phyloP scores from a whole-genome alignment of 2,888 invertebrate genomes.

The Belgica antarctica region DNA sequence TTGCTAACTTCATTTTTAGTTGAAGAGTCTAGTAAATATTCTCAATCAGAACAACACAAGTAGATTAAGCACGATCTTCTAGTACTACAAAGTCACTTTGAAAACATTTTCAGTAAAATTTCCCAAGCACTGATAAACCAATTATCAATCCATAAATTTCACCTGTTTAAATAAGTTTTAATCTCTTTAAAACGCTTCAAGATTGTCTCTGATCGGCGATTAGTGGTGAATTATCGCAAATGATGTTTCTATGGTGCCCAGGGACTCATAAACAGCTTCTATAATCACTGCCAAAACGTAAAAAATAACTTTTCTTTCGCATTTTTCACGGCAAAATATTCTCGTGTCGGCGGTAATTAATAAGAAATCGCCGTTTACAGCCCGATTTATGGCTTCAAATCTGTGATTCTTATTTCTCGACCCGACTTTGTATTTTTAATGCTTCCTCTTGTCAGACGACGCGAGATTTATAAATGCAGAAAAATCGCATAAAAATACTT shows the following conservation, averaged over 20 bases:
- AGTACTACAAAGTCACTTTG: too few relatives aligned
- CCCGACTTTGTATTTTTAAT: slow-evolving; percentile 42
- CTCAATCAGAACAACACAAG: too few relatives aligned
- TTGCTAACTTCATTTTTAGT: too few relatives aligned
- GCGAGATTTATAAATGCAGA: slow-evolving; percentile 30
- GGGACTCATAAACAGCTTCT: not conserved
- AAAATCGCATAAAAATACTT: slow-evolving; percentile 34
- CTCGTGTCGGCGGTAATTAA: not conserved
- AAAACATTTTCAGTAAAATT: too few relatives aligned
- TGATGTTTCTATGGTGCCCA: not conserved
- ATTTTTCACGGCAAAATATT: not conserved
- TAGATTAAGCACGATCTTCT: too few relatives aligned
- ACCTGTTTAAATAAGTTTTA: too few relatives aligned
- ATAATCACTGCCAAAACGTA: not conserved
- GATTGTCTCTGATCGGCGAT: too few relatives aligned
- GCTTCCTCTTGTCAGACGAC: slow-evolving; percentile 18
- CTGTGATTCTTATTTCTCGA: not conserved
- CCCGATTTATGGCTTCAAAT: not conserved
- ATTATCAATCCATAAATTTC: too few relatives aligned
- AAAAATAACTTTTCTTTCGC: not conserved
- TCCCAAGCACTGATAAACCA: too few relatives aligned
- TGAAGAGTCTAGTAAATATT: too few relatives aligned
- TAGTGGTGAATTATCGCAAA: too few relatives aligned
- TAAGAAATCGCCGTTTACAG: not conserved
- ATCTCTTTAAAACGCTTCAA: too few relatives aligned